Percentiles rank a stretch among this genome's conserved stretches.
Evolutionary conservation across 2,888 invertebrate species (phyloP).

Genomic region (Callinectes sapidus): DNA sequence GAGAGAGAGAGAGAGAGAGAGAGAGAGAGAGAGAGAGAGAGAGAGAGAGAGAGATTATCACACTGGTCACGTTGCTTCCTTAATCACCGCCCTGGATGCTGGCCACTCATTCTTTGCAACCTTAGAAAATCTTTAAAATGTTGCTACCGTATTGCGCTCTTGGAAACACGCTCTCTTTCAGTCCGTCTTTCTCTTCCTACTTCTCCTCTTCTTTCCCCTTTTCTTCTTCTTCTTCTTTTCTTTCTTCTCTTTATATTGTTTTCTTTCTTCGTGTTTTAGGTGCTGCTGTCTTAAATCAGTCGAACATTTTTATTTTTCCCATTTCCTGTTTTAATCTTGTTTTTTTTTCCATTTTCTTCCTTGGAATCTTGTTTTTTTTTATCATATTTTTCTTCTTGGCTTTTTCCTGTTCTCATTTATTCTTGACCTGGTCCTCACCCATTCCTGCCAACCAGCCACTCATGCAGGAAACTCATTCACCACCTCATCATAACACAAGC

Average conservation of each 20-base stretch:
- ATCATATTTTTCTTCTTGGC: no score
- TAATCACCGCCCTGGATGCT: not conserved
- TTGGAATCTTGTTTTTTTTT: no score
- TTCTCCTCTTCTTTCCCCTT: not conserved
- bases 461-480: not conserved
- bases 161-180: not conserved
- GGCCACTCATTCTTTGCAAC: not conserved
- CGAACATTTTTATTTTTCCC: no score
- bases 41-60: conserved; percentile 7
- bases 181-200: not conserved
- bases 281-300: no score
- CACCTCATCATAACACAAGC: no score
- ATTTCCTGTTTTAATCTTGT: no score
- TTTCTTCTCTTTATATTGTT: not conserved
- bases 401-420: not conserved
- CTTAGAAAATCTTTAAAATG: not conserved
- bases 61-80: not conserved
- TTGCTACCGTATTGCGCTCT: not conserved
- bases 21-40: conserved; percentile 19
- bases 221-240: not conserved
- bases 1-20: conserved; percentile 20
- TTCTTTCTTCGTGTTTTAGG: no score
- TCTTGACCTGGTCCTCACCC: not conserved
- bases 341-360: no score
- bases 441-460: not conserved